Evolutionary conservation across 2,797 vertebrate species (phyloP), one percentile per base, ranked within the genome.

Genomic region (Phrynocephalus guinanensis): DNA sequence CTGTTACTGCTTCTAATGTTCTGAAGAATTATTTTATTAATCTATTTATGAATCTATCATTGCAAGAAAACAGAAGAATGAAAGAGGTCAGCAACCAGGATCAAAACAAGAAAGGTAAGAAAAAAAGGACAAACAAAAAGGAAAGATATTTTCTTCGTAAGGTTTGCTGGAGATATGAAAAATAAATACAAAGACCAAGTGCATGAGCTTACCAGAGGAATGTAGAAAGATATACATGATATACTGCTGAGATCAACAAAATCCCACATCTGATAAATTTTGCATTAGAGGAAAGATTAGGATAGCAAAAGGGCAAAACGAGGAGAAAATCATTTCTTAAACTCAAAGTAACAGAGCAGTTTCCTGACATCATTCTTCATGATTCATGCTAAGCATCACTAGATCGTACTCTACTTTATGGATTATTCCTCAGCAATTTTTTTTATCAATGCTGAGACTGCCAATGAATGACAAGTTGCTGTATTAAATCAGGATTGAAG

Each of bases 241-340:
- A 90, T 90, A 91, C 91, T 89, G 72, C 68, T 77, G 90, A 93
- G 94, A 93, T 90, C 90, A 94, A 91, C 93, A 86, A 89, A 94
- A 90, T 90, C 89, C 79, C 88, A 94, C 89, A 93, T 92, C 92
- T 87, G 86, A 93, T 95, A 93, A 92, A 95, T 92, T 92, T 94
- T 93, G 89, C 89, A 94, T 95, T 95, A 92, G 90, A 93, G 91
- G 83, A 89, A 93, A 92, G 88, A 94, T 94, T 93, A 94, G 87
- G 85, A 83, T 85, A 92, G 90, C 86, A 93, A 73, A 79, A 93
- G 90, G 90, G 71, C 71, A 94, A 89, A 89, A 91, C 9, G 33
- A 82, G 83, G 33, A 8, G 87, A 84, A 90, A 93, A 90, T 79
- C 0, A 77, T 92, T 93, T 93, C 81, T 88, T 93, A 83, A 28